Base-by-base conservation (phyloP, 2,888 invertebrate genomes). In the Hedychridium roseum region DNA sequence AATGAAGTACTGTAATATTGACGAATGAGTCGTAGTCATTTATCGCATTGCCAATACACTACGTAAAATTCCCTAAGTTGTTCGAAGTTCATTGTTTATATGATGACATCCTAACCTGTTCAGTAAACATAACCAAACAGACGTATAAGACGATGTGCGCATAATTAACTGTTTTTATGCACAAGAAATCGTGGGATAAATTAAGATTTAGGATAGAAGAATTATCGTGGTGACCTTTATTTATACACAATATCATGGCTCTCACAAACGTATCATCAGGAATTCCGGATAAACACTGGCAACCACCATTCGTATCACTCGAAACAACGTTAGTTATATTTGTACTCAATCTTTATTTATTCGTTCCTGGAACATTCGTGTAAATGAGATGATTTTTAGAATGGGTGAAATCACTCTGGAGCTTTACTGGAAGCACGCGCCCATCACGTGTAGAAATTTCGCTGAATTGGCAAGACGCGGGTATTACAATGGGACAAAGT, bases 391-490 rank as follows among this genome's bases (percentile, higher is more conserved):
- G 11, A n/a, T 28, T 7, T 28, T 12, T 15, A 94, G 94, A 34
- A 97, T 98, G 95, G 99, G 99, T 0, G 90, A 90, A 68, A 84
- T 99, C 38, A 85, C 88, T 0, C 81, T 98, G 37, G 98, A 99
- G 80, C 83, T 99, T 57, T 99, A 99, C 74, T 99, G 99, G 99
- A 93, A 94, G 76, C 97, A 99, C 76, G 90, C 98, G 0, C 98
- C 98, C n/a, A 87, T 88, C 62, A 97, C 98, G 0, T 99, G 99
- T 66, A 84, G 94, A 70, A 99, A 99, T 78, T 98, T 99, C 81
- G 97, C 97, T 49, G 98, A 99, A 79, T 82, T 99, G 17, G 85
- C 92, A 0, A 83, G 95, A 49, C 83, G 97, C 67, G 97, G 96
- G 14, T 99, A 97, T 80, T 99, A 97, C 78, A 96, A 97, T 79